Base-by-base conservation (phyloP, 2,113 vertebrate species). In the Scytalopus superciliaris region DNA sequence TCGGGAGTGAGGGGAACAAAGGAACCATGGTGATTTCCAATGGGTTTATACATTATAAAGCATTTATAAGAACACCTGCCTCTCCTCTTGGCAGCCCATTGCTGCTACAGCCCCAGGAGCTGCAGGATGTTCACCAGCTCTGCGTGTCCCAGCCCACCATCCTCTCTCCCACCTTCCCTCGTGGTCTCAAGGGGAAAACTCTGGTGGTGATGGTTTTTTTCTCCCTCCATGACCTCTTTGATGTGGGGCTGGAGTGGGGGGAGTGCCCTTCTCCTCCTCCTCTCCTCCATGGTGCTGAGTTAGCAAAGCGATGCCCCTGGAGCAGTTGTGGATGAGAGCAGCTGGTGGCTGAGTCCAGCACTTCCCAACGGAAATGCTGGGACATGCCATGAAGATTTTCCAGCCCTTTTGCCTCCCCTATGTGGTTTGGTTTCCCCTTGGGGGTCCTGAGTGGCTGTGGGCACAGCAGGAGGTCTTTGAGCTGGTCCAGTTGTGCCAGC, bases 21-120 rank as follows among this genome's bases (percentile, higher is more conserved):
- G 80, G 79, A 77, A 60, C 37, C 14, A 1, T 24, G 59, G 79
- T 2, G 5, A 60, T 94, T 87, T 68, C 64, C 0, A 2, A 44
- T 52, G 44, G 49, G 23, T 80, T 91, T 94, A 76, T 90, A 56
- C 91, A 84, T 94, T 95, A 84, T 87, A 88, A 96, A 95, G 81
- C 85, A 52, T 93, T 93, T 94, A 64, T 56, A 55, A 87, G 82
- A 88, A 92, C 87, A 84, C 72, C 57, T 70, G 24, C 68, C 66
- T 93, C 81, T 97, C 80, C 53, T 12, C 10, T 49, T 44, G 25
- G 55, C 62, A 83, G 83, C 57, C n/a, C 2, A 3, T 33, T 30
- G 7, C 70, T 0, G 2, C 67, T 16, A 8, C 2, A 8, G 63
- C 53, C 14, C 16, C 0, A 1, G 22, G 37, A 91, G 59, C 84